Evolutionary conservation across 2,113 vertebrate genomes (phyloP), one percentile per base, ranked within the genome.

Genomic region (Callorhinus ursinus): DNA sequence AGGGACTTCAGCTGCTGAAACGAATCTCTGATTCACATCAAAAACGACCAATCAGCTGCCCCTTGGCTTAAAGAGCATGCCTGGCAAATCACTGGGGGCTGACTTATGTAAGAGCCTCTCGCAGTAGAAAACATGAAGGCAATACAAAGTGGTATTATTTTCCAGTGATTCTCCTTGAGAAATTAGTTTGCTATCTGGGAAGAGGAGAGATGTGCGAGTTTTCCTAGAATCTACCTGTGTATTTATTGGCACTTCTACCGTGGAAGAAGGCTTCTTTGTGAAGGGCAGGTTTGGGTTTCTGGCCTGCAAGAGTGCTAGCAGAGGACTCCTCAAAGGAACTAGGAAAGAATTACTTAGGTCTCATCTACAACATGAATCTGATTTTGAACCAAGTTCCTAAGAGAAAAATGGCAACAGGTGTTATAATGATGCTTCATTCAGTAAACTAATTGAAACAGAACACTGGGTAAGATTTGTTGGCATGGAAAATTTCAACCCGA

Each of bases 211-310:
- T 22, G 33, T 92, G 36, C 81, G 88, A 87, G 57, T 61, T 46
- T 90, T 96, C 90, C 95, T 96, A 93, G 69, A 96, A 74, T 46
- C 49, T 83, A 21, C 86, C n/a, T 42, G 7, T 74, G 36, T 46
- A 10, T 11, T 69, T 77, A 36, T 10, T 63, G 69, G 57, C 4
- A 6, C 12, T 33, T 57, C n/a, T 72, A 59, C 22, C 6, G 1
- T 28, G 18, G 53, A 55, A 57, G 53, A n/a, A 46, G 53, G 49
- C 4, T 24, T 33, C 19, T 84, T 31, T 46, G 42, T n/a, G 28
- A 93, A 67, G 55, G 11, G 67, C 28, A 57, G 63, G 36, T 63
- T 61, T 55, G 63, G 14, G 53, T 71, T 93, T 95, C 81, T 90
- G n/a, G 15, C n/a, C 83, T 81, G 19, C 11, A 67, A 33, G 21